Evolutionary conservation across 23 tunicate species (phyloP), one percentile per base, ranked within the genome.

Genomic region (Aplidium turbinatum): DNA sequence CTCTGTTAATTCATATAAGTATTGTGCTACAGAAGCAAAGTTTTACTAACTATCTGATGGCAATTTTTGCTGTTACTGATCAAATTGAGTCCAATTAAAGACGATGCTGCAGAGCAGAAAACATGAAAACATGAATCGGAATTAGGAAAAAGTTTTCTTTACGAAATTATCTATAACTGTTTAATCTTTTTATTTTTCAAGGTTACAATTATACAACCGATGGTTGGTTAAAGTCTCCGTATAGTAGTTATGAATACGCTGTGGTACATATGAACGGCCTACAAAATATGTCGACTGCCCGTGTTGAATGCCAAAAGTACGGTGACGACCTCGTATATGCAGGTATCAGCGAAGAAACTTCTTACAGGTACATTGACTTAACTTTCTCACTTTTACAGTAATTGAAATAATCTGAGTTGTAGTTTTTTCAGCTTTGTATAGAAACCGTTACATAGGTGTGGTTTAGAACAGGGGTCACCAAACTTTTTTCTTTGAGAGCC

Each of bases 221-320:
- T 31, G 35, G 47, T 28, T 76, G 82, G 82, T 33, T 76, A 2
- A 76, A 76, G 31, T 61, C 72, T 1, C 68, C 68, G 28, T 47
- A 58, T 47, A 76, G 82, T 27, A 76, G 82, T 31, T 76, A 76
- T 31, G 82, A 76, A 62, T 76, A 76, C 47, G 82, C 60, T 0
- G 39, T 76, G 1, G 31, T 76, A 0, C 3, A 45, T 5, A 34
- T 28, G 3, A n/a, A 30, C 42, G 1, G 13, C 4, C 1, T n/a
- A 29, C 19, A n/a, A 1, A 35, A 25, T 6, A 13, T 25, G 4
- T 0, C 2, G 7, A 54, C 23, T n/a, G 60, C 42, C 0, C 71
- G 58, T 1, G 30, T 45, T 4, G 29, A 13, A 16, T 76, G 82
- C 28, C 82, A 46, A 11, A 24, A 62, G 1, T 22, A 38, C 25